Evolutionary conservation across 2,888 invertebrate genomes (phyloP), one percentile per base, ranked within the genome.

Genomic region (Chloroclysta siterata): DNA sequence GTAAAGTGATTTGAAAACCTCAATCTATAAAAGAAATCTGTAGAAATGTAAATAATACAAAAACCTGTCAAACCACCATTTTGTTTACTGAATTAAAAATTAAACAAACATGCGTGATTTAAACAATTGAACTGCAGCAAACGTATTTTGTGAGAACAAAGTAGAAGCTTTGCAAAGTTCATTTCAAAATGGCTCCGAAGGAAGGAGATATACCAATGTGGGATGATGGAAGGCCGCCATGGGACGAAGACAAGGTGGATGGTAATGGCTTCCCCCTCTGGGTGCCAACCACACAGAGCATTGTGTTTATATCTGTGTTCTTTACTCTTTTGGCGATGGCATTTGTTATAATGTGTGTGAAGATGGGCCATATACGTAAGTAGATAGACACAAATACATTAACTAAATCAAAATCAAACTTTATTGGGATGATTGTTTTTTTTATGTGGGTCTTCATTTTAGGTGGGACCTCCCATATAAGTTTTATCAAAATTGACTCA

Each of bases 291-390:
- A 50, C 61, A 0, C 60, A 46, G 22, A 48, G 48, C 0, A 52
- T 51, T 5, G 62, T 74, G 0, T 78, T 74, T 17, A 22, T 82
- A 2, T 75, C 78, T 0, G 64, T 81, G 8, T 44, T 81, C 13
- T 61, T 71, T 39, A 84, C 87, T 0, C 15, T 87, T 0, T 56
- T 88, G 29, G 17, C 83, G 0, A 83, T 86, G 79, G 77, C 79
- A 2, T 86, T 88, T 52, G 65, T 85, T 3, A 76, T 87, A n/a
- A 72, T 88, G 79, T 88, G 85, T 59, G 66, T 83, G 36, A 88
- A 84, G 72, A 72, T 87, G 61, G 68, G 76, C 0, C 72, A 76
- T 11, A 52, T 82, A 53, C 79, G 88, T 88, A 82, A 72, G 65
- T 75, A 70, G 4, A 6, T 44, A 6, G 1, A 7, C n/a, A 14